These are phyloP conservation scores for Florisuga fusca DNA, from an alignment of 2,797 vertebrate genomes.

Conservation along the genomic window DNA sequence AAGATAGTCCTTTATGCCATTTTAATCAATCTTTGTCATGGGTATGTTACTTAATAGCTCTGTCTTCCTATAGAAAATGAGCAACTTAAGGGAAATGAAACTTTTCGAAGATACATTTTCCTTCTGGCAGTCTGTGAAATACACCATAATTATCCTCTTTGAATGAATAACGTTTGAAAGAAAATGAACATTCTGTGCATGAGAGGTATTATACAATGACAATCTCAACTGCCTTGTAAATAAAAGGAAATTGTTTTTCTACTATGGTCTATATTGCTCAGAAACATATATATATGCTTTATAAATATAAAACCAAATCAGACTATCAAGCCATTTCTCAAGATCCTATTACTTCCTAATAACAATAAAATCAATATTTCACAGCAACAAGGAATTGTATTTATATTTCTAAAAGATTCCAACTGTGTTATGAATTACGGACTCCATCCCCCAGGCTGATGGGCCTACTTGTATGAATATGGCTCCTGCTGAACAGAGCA, in stretches of 20 bases:
- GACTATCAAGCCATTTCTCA: slow-evolving; percentile 13
- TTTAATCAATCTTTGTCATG: slow-evolving; percentile 66
- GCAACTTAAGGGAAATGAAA: slow-evolving; percentile 81
- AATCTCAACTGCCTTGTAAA: slow-evolving; percentile 74
- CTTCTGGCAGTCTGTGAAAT: slow-evolving; percentile 80
- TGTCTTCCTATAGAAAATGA: slow-evolving; percentile 80
- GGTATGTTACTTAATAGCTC: slow-evolving; percentile 78
- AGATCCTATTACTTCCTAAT: slow-evolving; percentile 24
- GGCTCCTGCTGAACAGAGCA: neutral
- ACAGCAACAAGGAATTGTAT: neutral
- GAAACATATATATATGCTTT: slow-evolving; percentile 17
- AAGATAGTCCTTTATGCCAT: slow-evolving; percentile 60
- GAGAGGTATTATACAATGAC: slow-evolving; percentile 73
- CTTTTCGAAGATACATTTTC: slow-evolving; percentile 80
- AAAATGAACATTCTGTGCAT: slow-evolving; percentile 71
- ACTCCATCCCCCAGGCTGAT: neutral
- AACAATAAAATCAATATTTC: slow-evolving; percentile 34
- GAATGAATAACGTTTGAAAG: slow-evolving; percentile 72
- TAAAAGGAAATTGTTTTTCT: slow-evolving; percentile 77
- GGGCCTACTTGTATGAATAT: neutral
- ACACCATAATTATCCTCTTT: slow-evolving; percentile 78
- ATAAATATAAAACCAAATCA: slow-evolving; percentile 60
- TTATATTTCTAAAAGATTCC: slow-evolving; percentile 16
- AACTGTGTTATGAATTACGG: neutral
- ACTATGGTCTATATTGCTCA: slow-evolving; percentile 45